Conservation (phyloP, 2,113 vertebrate genomes). For the Lontra canadensis region DNA sequence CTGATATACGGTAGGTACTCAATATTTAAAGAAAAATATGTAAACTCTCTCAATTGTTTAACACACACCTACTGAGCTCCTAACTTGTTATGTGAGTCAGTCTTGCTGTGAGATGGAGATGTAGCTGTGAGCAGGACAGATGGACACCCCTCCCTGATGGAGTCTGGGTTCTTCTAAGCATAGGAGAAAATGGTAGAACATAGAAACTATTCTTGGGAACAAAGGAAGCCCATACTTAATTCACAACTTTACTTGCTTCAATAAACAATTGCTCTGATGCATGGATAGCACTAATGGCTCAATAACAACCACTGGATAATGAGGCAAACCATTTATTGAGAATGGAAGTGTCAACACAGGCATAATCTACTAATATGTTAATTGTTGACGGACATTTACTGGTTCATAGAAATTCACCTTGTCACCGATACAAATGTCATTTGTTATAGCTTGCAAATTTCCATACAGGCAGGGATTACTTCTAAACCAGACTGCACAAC, state of each 20-base stretch:
- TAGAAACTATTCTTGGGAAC: background rate
- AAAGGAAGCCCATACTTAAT: slow-evolving; percentile 12
- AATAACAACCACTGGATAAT: slow-evolving; percentile 25
- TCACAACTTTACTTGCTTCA: slow-evolving; percentile 14
- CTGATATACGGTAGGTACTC: background rate
- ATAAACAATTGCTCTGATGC: background rate
- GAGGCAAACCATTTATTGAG: slow-evolving; percentile 44
- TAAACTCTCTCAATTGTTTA: background rate
- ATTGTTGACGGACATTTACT: slow-evolving; percentile 59
- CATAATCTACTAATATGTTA: slow-evolving; percentile 49
- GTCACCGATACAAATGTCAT: slow-evolving; percentile 59
- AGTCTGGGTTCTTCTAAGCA: background rate
- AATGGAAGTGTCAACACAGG: slow-evolving; percentile 39
- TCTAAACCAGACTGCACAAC: slow-evolving; percentile 57
- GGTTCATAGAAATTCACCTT: slow-evolving; percentile 68
- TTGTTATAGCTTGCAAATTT: slow-evolving; percentile 64
- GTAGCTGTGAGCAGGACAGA: background rate
- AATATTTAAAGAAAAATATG: background rate
- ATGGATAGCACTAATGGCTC: background rate
- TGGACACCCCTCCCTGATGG: background rate
- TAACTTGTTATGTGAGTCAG: background rate
- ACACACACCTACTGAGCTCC: background rate
- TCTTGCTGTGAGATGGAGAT: background rate
- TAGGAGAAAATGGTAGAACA: background rate
- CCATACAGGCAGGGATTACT: slow-evolving; percentile 2